Evolutionary conservation across 2,797 vertebrate species (phyloP).

Genomic region (Silurus aristotelis): DNA sequence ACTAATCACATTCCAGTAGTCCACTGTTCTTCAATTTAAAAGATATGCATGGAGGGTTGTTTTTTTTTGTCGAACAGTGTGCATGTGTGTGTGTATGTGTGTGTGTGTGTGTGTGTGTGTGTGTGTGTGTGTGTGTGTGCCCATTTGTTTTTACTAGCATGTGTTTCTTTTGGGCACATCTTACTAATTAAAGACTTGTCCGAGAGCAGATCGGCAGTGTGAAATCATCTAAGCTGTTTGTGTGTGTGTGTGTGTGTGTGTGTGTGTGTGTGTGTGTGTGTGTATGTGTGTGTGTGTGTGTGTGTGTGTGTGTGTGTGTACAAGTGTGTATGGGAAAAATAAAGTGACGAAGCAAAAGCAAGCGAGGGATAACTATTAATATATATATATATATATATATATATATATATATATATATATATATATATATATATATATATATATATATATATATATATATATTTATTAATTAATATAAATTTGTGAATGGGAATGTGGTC

Average conservation of each 20-base stretch:
- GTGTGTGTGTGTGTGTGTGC: not conserved
- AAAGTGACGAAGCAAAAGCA: not conserved
- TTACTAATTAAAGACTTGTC: constrained; percentile 83
- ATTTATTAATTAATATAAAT: too few relatives aligned
- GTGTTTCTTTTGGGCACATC: constrained; percentile 54
- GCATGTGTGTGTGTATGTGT: not conserved
- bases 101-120: constrained; percentile 10
- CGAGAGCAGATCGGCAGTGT: constrained; percentile 75
- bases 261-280: constrained; percentile 59
- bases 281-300: not conserved
- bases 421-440: too few relatives aligned
- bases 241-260: constrained; percentile 74
- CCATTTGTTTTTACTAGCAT: not conserved
- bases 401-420: too few relatives aligned
- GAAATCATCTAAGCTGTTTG: constrained; percentile 84
- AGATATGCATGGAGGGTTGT: not conserved
- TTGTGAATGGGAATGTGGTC: not conserved
- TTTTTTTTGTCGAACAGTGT: not conserved
- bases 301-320: too few relatives aligned
- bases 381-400: too few relatives aligned
- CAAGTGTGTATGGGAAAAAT: constrained; percentile 49
- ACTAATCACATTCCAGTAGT: too few relatives aligned
- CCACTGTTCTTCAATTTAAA: not conserved
- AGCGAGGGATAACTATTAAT: not conserved
- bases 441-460: too few relatives aligned